Base-by-base conservation (phyloP, 1,140 invertebrate species). In the Acyrthosiphon pisum region DNA sequence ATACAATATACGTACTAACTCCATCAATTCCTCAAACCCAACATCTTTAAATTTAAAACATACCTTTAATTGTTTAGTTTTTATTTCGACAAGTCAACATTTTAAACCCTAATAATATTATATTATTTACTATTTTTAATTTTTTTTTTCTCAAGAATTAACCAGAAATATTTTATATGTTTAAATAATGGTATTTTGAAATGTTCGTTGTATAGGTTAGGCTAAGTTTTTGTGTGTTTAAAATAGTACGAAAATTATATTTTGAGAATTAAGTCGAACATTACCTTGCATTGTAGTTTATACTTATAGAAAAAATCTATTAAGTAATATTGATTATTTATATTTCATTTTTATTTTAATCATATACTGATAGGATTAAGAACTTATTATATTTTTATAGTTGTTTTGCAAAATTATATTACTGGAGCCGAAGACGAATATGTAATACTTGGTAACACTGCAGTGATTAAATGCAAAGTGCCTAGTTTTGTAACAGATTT, bases 401-500 rank as follows among this genome's bases (percentile, higher is more conserved):
- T 98, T 95, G 97, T 98, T 84, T 96, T 97, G 91, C 97, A 98
- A 95, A 96, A 96, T 50, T 98, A 98, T 95, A 97, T 97, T 95
- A 97, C 97, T 35, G 97, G 98, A 95, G 97, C 98, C 84, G 97
- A 97, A 95, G 98, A 98, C 94, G 97, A 98, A 94, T 98, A 98
- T 95, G 97, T 98, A 76, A 98, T 98, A 94, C 96, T 97, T 93
- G 98, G 98, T 83, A 98, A 98, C 95, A 97, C 97, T 94, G 98
- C 98, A 88, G 97, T 98, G 93, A 96, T 98, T 96, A 98, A 98
- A 95, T 98, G 98, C 95, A 97, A 97, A 95, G 97, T 98, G 93
- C 98, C 98, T 37, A 97, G 97, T 95, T 98, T 98, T 95, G 97
- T 98, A 92, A 97, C 97, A 22, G 97, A 98, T 95, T 98, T 98